Conservation (phyloP, 1,140 invertebrate genomes). For the Phymastichus coffea region DNA sequence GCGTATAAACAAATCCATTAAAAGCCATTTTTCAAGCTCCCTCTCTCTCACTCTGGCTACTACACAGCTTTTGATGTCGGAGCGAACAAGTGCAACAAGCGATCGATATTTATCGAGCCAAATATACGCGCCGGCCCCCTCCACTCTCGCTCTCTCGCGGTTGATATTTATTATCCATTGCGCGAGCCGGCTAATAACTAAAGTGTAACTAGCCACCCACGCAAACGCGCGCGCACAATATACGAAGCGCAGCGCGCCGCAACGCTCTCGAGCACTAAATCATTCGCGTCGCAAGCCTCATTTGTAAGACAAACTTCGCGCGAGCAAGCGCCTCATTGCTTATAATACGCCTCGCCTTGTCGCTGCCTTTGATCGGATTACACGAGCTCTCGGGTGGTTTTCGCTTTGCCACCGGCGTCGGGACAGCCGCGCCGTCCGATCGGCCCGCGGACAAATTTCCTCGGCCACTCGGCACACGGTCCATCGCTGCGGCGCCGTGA, state of each 20-base stretch:
- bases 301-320: constrained; percentile 54
- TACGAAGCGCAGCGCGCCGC: constrained; percentile 16
- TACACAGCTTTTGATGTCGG: constrained; percentile 8
- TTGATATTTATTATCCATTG: constrained; percentile 25
- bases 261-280: constrained; percentile 44
- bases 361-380: not conserved
- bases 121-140: not conserved
- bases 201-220: constrained; percentile 45
- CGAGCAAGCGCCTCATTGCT: constrained; percentile 20
- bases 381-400: not conserved
- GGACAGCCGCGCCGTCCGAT: not conserved
- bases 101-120: constrained; percentile 16
- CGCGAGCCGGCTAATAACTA: constrained; percentile 36
- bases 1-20: constrained; percentile 9
- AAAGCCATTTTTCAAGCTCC: constrained; percentile 1
- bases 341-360: not conserved
- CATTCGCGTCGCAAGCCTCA: constrained; percentile 53
- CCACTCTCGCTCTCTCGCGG: not conserved
- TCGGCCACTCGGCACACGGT: not conserved
- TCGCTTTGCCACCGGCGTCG: not conserved
- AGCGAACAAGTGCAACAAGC: constrained; percentile 15
- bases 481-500: not conserved
- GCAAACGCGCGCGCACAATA: constrained; percentile 39
- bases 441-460: not conserved
- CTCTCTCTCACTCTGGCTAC: not conserved